Evolutionary conservation across 2,888 invertebrate species (phyloP).

Genomic region (Ochropleura plecta): DNA sequence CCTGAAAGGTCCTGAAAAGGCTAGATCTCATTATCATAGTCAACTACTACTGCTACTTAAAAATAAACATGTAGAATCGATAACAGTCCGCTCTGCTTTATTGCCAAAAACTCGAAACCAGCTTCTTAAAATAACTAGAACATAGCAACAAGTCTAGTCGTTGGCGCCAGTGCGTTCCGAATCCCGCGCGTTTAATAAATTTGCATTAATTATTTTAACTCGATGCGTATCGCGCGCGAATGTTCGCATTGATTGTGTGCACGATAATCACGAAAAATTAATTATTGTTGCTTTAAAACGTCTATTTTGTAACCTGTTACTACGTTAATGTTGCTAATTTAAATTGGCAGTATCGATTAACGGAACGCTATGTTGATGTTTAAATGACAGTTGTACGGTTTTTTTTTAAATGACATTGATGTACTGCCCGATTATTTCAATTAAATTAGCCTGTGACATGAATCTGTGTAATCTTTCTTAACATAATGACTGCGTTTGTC

Average conservation of each 20-base stretch:
- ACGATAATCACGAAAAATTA: constrained; percentile 71
- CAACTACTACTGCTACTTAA: constrained; percentile 4
- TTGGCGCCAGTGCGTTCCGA: constrained; percentile 63
- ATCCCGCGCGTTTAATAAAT: constrained; percentile 76
- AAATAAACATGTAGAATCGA: constrained; percentile 36
- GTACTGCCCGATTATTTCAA: neutral
- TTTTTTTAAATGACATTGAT: constrained; percentile 12
- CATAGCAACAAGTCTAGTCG: constrained; percentile 68
- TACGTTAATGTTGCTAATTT: constrained; percentile 43
- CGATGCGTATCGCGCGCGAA: constrained; percentile 78
- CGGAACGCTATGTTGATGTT: constrained; percentile 36
- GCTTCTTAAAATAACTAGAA: constrained; percentile 61
- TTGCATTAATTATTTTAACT: constrained; percentile 82
- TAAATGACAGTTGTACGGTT: constrained; percentile 24
- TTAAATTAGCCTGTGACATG: constrained; percentile 8
- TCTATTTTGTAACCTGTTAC: constrained; percentile 40
- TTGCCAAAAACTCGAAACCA: constrained; percentile 49
- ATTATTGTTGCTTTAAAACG: constrained; percentile 48
- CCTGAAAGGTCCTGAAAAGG: neutral
- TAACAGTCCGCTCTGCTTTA: constrained; percentile 32
- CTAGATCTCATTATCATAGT: neutral
- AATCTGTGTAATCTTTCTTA: constrained; percentile 14
- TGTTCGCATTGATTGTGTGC: constrained; percentile 78
- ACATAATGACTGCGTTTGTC: neutral
- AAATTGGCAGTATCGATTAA: constrained; percentile 46